phyloP scores from a whole-genome alignment of 1,140 invertebrate species.

The Bathynomus jamesi region DNA sequence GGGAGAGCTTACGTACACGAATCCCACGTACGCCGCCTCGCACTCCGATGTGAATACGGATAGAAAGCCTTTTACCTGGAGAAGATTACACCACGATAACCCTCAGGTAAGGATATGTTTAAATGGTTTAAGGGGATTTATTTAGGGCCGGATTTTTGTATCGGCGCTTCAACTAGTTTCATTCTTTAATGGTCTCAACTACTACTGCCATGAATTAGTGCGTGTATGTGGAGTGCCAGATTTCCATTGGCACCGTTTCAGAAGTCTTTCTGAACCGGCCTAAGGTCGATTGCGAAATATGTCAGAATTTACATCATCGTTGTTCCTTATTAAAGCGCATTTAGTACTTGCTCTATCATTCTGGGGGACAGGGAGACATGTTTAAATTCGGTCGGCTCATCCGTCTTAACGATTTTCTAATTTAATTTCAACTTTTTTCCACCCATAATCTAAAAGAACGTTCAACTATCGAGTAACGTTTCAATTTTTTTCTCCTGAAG shows the following conservation, averaged over 20 bases:
- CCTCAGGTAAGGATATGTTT: constrained; percentile 15
- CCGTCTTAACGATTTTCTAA: too few relatives aligned
- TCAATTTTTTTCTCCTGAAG: too few relatives aligned
- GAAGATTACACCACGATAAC: constrained; percentile 24
- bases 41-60: constrained; percentile 48
- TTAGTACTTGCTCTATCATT: too few relatives aligned
- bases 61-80: constrained; percentile 32
- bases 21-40: constrained; percentile 68
- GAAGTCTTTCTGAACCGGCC: not conserved
- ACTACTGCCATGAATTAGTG: not conserved
- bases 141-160: not conserved
- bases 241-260: not conserved
- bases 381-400: too few relatives aligned
- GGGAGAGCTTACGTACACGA: constrained; percentile 63
- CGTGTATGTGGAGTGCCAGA: not conserved
- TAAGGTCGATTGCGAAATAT: too few relatives aligned
- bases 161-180: not conserved
- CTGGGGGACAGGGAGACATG: too few relatives aligned
- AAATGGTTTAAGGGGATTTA: not conserved
- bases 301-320: too few relatives aligned
- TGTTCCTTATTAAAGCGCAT: too few relatives aligned
- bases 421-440: not conserved
- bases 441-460: too few relatives aligned
- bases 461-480: too few relatives aligned
- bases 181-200: not conserved